phyloP scores from a whole-genome alignment of 2,888 invertebrate genomes.

The Molorchus minor region DNA sequence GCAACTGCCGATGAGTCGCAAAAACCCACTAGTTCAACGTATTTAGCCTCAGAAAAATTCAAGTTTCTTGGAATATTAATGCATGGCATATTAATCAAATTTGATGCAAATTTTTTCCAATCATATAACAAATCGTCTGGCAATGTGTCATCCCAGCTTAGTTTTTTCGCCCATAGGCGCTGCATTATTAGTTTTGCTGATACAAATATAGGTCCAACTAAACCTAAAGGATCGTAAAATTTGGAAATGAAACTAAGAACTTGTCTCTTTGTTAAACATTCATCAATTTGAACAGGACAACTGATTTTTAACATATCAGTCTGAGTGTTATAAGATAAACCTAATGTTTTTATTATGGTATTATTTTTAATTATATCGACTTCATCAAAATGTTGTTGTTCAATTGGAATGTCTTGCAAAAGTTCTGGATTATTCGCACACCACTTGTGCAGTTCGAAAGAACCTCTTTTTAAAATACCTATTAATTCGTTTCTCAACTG shows the following conservation, averaged over 20 bases:
- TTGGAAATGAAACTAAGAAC: too few relatives aligned
- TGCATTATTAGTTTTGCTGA: constrained; percentile 22
- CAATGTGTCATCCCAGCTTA: constrained; percentile 20
- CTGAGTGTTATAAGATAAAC: neutral
- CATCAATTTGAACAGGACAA: neutral
- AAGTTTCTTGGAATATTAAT: too few relatives aligned
- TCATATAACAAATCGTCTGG: neutral
- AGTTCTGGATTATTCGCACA: neutral
- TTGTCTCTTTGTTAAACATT: constrained; percentile 15
- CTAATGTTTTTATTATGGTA: neutral
- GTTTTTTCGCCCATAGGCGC: constrained; percentile 10
- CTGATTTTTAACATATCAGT: neutral
- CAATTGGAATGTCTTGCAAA: neutral
- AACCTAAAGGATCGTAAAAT: too few relatives aligned
- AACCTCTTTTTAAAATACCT: too few relatives aligned
- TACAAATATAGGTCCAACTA: too few relatives aligned
- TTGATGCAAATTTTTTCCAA: constrained; percentile 3
- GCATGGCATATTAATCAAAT: constrained; percentile 1
- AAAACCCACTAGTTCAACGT: constrained; percentile 29
- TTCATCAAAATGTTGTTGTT: neutral
- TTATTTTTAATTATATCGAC: neutral
- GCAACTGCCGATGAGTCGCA: constrained; percentile 26
- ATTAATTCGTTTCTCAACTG: too few relatives aligned
- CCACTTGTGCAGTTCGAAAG: neutral
- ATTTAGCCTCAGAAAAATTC: neutral